Conservation (phyloP, 2,797 vertebrate species). For the Peromyscus attwateri region DNA sequence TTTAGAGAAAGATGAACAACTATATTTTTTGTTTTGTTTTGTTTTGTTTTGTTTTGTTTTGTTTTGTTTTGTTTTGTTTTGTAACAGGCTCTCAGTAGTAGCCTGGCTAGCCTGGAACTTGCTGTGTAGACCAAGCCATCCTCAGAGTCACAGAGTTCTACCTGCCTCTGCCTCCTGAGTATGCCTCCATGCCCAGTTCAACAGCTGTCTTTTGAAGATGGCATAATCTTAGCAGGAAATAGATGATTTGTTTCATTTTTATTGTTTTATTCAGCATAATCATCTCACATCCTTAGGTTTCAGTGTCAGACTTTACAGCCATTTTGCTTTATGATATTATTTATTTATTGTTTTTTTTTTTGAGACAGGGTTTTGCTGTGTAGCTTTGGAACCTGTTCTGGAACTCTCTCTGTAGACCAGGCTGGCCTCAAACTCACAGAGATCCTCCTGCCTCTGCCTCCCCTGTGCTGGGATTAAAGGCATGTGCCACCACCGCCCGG, state of each 20-base stretch:
- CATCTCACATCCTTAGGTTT: slow-evolving; percentile 2
- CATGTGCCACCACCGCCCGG: too few species aligned
- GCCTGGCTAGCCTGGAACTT: background rate
- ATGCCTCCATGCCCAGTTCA: background rate
- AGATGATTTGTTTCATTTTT: slow-evolving; percentile 13
- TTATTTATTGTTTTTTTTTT: background rate
- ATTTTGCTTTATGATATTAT: background rate
- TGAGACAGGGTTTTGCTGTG: too few species aligned
- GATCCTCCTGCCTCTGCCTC: too few species aligned
- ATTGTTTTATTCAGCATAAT: background rate
- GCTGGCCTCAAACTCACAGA: too few species aligned
- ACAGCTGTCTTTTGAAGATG: slow-evolving; percentile 51
- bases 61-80: background rate
- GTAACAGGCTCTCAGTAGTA: background rate
- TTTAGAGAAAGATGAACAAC: background rate
- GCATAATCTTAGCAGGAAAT: slow-evolving; percentile 42
- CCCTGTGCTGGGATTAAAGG: too few species aligned
- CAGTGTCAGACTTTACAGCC: background rate
- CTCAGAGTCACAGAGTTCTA: background rate
- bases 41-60: background rate
- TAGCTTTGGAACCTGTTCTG: too few species aligned
- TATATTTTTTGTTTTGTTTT: background rate
- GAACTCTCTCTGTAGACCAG: too few species aligned
- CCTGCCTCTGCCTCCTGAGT: background rate
- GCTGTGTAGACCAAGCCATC: background rate